These are phyloP conservation scores for Sylvia borin DNA, from an alignment of 2,797 vertebrate genomes.

Conservation along the genomic window DNA sequence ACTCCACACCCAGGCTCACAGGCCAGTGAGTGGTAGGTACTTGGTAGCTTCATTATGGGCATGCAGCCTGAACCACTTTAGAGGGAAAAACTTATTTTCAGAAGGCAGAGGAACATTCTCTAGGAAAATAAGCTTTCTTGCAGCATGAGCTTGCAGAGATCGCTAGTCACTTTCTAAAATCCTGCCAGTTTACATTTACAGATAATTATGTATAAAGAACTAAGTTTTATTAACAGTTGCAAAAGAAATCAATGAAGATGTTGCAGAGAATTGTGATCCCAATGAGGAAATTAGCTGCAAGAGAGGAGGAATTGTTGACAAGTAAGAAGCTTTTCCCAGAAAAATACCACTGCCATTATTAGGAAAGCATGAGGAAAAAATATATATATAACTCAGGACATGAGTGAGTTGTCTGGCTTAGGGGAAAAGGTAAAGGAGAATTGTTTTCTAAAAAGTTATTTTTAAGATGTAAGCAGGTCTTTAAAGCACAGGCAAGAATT, in stretches of 20 bases:
- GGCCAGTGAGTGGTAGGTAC: not conserved
- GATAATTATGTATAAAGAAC: not conserved
- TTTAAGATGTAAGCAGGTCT: conserved; percentile 18
- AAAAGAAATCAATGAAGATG: conserved; percentile 16
- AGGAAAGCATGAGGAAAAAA: not conserved
- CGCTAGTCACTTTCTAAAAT: not conserved
- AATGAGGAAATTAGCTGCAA: conserved; percentile 21
- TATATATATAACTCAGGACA: not conserved
- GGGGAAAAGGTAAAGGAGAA: conserved; percentile 9
- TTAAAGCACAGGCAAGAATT: conserved; percentile 20
- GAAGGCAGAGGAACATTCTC: not conserved
- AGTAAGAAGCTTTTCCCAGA: not conserved
- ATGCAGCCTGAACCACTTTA: not conserved
- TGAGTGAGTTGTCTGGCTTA: conserved; percentile 36
- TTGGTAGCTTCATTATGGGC: not conserved
- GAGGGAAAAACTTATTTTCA: not conserved
- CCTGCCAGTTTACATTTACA: not conserved
- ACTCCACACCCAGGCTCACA: accelerated
- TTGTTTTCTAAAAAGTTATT: conserved; percentile 21
- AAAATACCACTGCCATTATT: not conserved
- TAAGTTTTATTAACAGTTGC: conserved; percentile 19
- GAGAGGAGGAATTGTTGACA: conserved; percentile 9
- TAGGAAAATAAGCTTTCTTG: not conserved
- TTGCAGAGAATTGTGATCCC: conserved; percentile 20
- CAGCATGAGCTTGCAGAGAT: conserved; percentile 2